These are phyloP conservation scores for Campoletis sonorensis DNA, from an alignment of 1,140 invertebrate species.

Conservation along the genomic window DNA sequence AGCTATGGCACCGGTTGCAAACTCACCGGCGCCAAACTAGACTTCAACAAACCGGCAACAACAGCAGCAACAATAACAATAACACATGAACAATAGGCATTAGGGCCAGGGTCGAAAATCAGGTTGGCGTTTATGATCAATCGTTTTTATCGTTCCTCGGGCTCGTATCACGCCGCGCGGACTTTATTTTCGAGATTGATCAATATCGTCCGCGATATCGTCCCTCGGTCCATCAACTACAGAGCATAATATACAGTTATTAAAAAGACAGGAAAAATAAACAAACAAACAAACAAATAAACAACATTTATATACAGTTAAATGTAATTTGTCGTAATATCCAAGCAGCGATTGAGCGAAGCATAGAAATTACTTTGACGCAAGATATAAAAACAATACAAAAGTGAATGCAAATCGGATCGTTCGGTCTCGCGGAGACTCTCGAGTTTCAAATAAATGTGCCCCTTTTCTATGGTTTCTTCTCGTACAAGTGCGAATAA, in stretches of 20 bases:
- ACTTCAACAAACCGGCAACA: slow-evolving; percentile 66
- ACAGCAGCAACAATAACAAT: slow-evolving; percentile 57
- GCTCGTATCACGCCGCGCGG: too few species aligned
- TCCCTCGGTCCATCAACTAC: slow-evolving; percentile 48
- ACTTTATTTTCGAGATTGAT: too few species aligned
- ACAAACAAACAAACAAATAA: too few species aligned
- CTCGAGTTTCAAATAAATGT: not conserved
- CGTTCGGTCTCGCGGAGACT: slow-evolving; percentile 44
- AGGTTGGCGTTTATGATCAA: not conserved
- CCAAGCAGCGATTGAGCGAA: slow-evolving; percentile 51
- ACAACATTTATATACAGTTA: slow-evolving; percentile 35
- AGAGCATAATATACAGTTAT: slow-evolving; percentile 55
- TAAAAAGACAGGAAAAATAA: slow-evolving; percentile 18
- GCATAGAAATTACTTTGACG: slow-evolving; percentile 38
- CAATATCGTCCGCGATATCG: slow-evolving; percentile 10
- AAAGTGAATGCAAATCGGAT: slow-evolving; percentile 52
- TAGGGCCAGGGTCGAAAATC: slow-evolving; percentile 44
- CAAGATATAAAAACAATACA: slow-evolving; percentile 49
- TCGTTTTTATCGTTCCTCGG: not conserved
- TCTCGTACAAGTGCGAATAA: not conserved
- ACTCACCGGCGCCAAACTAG: slow-evolving; percentile 65
- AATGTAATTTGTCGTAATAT: slow-evolving; percentile 53
- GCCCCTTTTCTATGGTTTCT: not conserved
- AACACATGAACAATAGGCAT: slow-evolving; percentile 74
- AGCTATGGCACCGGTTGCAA: slow-evolving; percentile 67